Evolutionary conservation across 2,113 vertebrate genomes (phyloP).

Genomic region (Hystrix brachyura): DNA sequence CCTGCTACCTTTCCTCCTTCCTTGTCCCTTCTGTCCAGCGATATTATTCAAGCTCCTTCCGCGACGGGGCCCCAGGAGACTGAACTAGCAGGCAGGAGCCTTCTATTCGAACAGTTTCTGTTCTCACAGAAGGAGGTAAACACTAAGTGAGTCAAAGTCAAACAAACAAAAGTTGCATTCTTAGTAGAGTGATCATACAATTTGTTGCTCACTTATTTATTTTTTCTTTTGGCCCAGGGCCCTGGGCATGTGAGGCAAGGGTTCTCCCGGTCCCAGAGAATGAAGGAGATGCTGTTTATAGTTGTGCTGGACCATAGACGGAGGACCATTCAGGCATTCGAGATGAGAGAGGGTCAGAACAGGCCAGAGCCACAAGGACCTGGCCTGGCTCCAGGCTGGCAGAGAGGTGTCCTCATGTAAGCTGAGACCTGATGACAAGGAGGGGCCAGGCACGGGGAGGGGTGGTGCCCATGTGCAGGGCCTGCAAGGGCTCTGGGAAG

Average conservation of each 20-base stretch:
- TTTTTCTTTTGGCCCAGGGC: background rate
- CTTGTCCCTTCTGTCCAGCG: background rate
- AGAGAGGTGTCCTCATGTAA: conserved; percentile 45
- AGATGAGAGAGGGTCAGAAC: background rate
- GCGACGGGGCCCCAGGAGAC: background rate
- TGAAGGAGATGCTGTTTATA: background rate
- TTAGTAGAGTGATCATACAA: background rate
- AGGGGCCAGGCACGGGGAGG: conserved; percentile 5
- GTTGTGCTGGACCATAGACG: background rate
- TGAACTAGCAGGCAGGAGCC: background rate
- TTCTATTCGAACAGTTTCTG: background rate
- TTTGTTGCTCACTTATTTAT: background rate
- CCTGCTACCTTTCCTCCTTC: background rate
- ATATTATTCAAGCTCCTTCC: background rate
- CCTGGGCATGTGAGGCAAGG: background rate
- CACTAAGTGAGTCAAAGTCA: background rate
- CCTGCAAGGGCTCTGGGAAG: background rate
- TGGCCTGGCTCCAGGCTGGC: background rate
- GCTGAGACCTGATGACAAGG: conserved; percentile 49
- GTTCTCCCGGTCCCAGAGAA: background rate
- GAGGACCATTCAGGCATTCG: background rate
- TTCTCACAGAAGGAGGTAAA: background rate
- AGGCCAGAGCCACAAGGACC: background rate
- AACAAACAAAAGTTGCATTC: background rate
- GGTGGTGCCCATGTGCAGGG: no score